Conservation (phyloP, 2,113 vertebrate species). For the Hydrochoerus hydrochaeris region DNA sequence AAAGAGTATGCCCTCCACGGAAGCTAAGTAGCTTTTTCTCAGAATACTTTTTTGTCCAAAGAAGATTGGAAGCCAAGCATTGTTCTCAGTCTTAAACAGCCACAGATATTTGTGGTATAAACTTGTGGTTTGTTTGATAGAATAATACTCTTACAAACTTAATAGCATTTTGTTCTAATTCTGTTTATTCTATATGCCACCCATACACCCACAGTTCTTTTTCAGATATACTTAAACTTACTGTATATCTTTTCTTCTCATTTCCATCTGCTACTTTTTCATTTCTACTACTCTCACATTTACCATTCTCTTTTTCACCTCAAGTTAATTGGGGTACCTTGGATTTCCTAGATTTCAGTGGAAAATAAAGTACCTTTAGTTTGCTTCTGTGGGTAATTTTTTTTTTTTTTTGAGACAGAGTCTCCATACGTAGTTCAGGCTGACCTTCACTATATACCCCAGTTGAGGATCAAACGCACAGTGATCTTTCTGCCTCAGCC, state of each 20-base stretch:
- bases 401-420: background rate
- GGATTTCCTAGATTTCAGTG: background rate
- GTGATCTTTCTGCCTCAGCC: no score
- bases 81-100: background rate
- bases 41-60: background rate
- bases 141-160: conserved; percentile 5
- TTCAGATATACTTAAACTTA: background rate
- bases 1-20: background rate
- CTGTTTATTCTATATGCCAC: background rate
- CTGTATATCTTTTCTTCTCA: background rate
- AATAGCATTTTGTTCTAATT: background rate
- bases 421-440: no score
- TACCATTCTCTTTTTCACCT: background rate
- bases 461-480: no score
- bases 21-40: background rate
- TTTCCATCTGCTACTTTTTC: background rate
- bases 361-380: background rate
- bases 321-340: background rate
- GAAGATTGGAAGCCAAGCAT: background rate
- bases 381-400: background rate
- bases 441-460: no score
- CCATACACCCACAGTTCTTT: background rate
- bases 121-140: background rate
- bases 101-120: background rate
- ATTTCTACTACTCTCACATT: background rate